Evolutionary conservation across 2,888 invertebrate species (phyloP), one percentile per base, ranked within the genome.

Genomic region (Schizotus pectinicornis): DNA sequence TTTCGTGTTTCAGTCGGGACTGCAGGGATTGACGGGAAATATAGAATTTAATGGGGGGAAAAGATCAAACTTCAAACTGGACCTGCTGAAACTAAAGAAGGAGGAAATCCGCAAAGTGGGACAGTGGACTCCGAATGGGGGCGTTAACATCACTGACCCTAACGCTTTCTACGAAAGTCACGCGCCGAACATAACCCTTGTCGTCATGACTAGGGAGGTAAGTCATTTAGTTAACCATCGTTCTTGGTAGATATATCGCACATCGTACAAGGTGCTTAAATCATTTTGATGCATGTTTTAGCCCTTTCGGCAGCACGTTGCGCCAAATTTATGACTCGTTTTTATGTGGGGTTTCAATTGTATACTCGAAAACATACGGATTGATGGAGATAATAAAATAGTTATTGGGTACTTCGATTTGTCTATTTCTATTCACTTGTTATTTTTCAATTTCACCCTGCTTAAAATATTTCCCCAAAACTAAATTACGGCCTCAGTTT

Each of bases 151-250:
- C 63, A 92, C 94, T 0, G 93, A 94, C 77, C 88, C 90, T 0
- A 89, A 88, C 0, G 94, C 94, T 1, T 95, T 95, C 77, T 92
- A 88, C 76, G 89, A 94, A 67, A 89, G 89, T 42, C 88, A 89
- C 34, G 86, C 88, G 0, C 90, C 91, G 0, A 95, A 95, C 79
- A 92, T 94, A 13, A 95, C 94, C 0, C 83, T 95, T 3, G 87
- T 93, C 48, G 93, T 95, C n/a, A 94, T 94, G 80, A 95, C 94
- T 33, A 86, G 92, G 73, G 91, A 92, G 87, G 94, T 94, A 77
- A 78, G 80, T 70, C 48, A 49, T 54, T 59, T 55, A 52, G 51
- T 57, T 45, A 51, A 56, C 50, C 43, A 22, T 50, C 45, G 37
- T n/a, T 22, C 14, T 14, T 22, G 36, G 7, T 35, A 9, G 41